These are phyloP conservation scores for Cinara cedri DNA, from an alignment of 2,888 invertebrate species.

Conservation along the genomic window DNA sequence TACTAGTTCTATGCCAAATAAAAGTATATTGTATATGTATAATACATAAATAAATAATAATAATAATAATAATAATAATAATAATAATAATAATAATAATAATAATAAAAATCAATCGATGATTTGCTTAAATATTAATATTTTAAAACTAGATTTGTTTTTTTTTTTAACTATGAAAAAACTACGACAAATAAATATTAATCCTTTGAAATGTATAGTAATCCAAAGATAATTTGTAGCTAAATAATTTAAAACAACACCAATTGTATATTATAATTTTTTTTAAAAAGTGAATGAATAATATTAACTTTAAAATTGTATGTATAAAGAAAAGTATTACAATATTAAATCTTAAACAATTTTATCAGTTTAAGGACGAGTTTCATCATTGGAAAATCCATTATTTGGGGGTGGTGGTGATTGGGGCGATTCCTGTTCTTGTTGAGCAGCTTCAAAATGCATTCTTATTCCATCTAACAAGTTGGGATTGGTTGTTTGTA, in stretches of 20 bases:
- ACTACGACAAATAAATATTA: conserved; percentile 24
- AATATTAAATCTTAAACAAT: background rate
- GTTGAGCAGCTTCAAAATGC: conserved; percentile 40
- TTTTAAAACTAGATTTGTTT: background rate
- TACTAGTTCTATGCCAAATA: background rate
- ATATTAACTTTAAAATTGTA: background rate
- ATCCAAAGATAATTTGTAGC: conserved; percentile 1
- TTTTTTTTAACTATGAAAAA: conserved; percentile 6
- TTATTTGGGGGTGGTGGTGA: conserved; percentile 5
- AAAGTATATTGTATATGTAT: no score
- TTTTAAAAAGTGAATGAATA: background rate
- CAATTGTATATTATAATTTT: background rate
- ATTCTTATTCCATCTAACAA: conserved; percentile 36
- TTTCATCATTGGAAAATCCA: background rate
- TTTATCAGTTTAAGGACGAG: background rate
- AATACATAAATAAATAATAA: no score
- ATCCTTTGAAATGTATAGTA: background rate
- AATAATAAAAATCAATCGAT: background rate
- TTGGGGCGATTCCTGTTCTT: background rate
- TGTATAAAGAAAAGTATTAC: background rate
- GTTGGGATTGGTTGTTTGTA: conserved; percentile 32
- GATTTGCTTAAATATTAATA: background rate
- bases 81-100: no score
- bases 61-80: no score
- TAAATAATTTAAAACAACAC: conserved; percentile 13